phyloP scores from a whole-genome alignment of 2,113 vertebrate genomes.

The Litocranius walleri region DNA sequence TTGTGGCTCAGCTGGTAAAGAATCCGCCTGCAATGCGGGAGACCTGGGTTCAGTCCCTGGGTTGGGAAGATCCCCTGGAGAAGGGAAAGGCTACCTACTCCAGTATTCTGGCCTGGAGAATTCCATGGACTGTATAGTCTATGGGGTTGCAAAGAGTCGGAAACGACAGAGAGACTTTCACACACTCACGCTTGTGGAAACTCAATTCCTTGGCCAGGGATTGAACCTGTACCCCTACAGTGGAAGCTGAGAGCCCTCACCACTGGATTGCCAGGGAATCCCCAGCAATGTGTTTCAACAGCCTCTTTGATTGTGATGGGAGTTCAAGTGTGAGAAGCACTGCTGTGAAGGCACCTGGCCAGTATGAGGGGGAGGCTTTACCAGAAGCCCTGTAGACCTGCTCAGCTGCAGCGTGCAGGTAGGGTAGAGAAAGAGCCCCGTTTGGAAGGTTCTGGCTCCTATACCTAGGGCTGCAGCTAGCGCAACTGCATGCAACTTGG shows the following conservation, averaged over 20 bases:
- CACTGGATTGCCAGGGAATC: not conserved
- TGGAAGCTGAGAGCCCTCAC: not conserved
- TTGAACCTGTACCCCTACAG: not conserved
- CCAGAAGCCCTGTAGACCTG: not conserved
- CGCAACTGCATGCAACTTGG: not conserved
- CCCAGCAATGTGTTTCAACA: no score
- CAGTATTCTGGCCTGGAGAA: no score
- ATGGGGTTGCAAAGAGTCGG: no score
- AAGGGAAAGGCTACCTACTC: no score
- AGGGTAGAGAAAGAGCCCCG: not conserved
- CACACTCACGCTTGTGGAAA: not conserved
- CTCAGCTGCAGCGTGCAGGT: not conserved
- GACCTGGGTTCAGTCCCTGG: no score
- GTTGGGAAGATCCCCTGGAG: no score
- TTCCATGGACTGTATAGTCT: no score
- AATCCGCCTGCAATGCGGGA: no score
- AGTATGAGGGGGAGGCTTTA: not conserved
- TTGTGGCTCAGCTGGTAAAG: no score
- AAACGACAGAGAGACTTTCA: no score
- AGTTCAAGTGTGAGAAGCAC: not conserved
- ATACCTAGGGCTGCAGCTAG: not conserved
- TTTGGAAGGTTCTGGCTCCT: not conserved
- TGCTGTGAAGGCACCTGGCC: not conserved
- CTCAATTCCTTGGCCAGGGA: not conserved
- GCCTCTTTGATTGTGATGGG: not conserved